phyloP scores from a whole-genome alignment of 2,113 vertebrate species.

The Sylvia atricapilla region DNA sequence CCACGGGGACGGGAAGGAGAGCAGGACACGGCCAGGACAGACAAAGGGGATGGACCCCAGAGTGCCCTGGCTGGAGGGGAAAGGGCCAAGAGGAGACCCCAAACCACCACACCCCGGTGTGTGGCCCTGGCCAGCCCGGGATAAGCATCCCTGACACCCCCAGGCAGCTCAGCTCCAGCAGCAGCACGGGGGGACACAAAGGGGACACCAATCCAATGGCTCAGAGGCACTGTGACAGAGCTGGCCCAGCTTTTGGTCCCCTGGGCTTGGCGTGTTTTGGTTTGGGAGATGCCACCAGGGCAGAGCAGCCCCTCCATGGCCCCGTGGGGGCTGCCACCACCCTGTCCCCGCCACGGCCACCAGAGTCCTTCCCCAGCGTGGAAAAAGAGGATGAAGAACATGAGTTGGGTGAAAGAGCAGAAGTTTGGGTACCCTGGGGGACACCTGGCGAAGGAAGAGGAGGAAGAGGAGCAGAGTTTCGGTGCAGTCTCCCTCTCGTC shows the following conservation, averaged over 20 bases:
- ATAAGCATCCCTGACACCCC: rapidly evolving
- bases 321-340: rapidly evolving
- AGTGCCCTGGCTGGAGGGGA: neutral
- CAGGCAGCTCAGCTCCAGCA: neutral
- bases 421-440: neutral
- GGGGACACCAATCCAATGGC: neutral
- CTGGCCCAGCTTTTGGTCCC: rapidly evolving
- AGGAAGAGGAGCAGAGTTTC: neutral
- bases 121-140: rapidly evolving
- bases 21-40: rapidly evolving
- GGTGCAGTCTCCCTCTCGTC: neutral
- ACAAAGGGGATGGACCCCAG: rapidly evolving
- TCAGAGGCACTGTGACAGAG: neutral
- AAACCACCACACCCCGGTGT: rapidly evolving
- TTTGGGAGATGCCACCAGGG: neutral
- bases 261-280: rapidly evolving
- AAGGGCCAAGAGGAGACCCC: neutral
- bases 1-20: neutral
- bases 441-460: neutral
- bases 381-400: neutral
- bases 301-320: neutral
- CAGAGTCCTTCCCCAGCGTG: rapidly evolving
- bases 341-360: neutral
- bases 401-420: neutral
- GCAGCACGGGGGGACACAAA: neutral